phyloP scores from a whole-genome alignment of 2,113 vertebrate genomes.

The Microcebus ravelobensis region DNA sequence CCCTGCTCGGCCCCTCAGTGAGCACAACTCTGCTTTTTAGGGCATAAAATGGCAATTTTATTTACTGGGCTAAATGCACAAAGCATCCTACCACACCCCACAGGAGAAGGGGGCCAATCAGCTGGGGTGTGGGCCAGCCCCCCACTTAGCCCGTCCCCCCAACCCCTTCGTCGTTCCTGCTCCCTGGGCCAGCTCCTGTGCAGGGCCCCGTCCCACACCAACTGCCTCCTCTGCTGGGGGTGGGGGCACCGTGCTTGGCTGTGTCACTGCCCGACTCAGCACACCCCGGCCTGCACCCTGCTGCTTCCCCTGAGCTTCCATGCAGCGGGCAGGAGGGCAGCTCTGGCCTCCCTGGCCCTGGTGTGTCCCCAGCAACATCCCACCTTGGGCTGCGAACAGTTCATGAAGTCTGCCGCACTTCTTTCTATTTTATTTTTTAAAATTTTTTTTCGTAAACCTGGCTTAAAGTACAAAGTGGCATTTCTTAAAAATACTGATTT shows the following conservation, averaged over 20 bases:
- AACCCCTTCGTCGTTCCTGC: neutral
- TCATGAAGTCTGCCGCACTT: neutral
- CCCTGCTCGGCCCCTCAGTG: neutral
- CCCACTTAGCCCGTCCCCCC: neutral
- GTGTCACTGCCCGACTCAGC: neutral
- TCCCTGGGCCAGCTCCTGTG: rapidly evolving
- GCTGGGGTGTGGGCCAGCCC: neutral
- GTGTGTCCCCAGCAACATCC: neutral
- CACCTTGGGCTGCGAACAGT: neutral
- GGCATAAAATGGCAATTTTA: neutral
- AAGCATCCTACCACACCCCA: neutral
- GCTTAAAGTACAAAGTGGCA: no score
- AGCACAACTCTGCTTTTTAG: neutral
- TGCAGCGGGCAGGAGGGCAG: neutral
- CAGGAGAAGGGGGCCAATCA: neutral
- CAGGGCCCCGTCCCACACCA: neutral
- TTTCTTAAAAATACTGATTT: neutral
- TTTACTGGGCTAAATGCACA: neutral
- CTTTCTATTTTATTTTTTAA: no score
- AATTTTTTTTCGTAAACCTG: no score
- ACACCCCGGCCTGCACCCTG: no score
- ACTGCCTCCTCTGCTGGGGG: neutral
- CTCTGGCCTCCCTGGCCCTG: neutral
- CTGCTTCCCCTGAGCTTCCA: neutral
- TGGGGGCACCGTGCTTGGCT: neutral